These are phyloP conservation scores for Tetrao urogallus DNA, from an alignment of 2,113 vertebrate genomes.

Conservation along the genomic window DNA sequence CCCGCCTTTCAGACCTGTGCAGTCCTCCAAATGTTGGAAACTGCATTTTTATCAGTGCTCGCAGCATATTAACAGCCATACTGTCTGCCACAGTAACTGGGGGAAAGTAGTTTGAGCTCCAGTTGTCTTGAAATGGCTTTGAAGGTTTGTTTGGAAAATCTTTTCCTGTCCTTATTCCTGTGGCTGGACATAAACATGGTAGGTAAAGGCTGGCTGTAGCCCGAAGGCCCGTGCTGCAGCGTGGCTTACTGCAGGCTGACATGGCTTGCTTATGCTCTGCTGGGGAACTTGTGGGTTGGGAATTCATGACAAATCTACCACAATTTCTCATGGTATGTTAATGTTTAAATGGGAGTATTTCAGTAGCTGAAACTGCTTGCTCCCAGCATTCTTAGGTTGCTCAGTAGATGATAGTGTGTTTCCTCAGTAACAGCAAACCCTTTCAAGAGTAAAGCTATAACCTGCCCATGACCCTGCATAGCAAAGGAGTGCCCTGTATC, in stretches of 20 bases:
- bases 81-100: neutral
- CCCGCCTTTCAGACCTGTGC: neutral
- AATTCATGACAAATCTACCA: neutral
- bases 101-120: neutral
- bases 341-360: constrained; percentile 48
- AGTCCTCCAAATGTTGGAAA: neutral
- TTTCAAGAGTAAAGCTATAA: constrained; percentile 36
- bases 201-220: neutral
- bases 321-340: constrained; percentile 3
- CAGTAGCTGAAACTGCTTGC: neutral
- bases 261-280: neutral
- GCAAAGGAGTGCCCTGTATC: constrained; percentile 43
- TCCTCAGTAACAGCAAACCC: constrained; percentile 53
- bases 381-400: constrained; percentile 25
- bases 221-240: neutral
- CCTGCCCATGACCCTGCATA: constrained; percentile 58
- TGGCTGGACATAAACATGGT: neutral
- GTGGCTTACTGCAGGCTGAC: neutral
- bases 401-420: constrained; percentile 37
- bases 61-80: neutral
- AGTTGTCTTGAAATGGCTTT: neutral
- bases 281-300: neutral
- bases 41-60: neutral
- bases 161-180: neutral
- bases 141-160: neutral